Percentiles rank a stretch among this genome's conserved stretches.
Evolutionary conservation across 2,113 vertebrate species (phyloP).

Genomic region (Pithys albifrons): DNA sequence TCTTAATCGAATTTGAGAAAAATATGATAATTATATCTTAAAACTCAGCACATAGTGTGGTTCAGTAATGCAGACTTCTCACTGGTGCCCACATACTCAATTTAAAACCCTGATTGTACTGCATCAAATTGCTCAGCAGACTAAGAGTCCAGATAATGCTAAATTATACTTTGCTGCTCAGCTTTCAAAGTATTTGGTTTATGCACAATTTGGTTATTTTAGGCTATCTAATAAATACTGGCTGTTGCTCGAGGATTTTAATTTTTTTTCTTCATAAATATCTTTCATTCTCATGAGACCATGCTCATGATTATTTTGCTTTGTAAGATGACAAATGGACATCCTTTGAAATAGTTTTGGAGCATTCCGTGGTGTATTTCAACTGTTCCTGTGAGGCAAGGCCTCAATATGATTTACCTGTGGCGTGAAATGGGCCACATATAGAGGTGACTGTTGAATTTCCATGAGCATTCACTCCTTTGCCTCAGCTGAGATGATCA

Average conservation of each 20-base stretch:
- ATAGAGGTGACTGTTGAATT: not conserved
- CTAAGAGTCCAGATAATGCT: not conserved
- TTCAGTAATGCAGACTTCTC: not conserved
- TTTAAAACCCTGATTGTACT: not conserved
- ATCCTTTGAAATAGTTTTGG: not conserved
- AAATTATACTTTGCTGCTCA: not conserved
- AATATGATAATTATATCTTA: not conserved
- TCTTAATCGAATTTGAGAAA: not conserved
- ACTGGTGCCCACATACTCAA: not conserved
- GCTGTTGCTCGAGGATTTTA: not conserved
- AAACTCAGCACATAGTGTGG: not conserved
- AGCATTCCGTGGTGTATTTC: accelerated
- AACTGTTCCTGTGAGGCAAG: not conserved
- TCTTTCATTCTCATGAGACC: not conserved
- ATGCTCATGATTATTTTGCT: not conserved
- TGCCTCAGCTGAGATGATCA: not conserved
- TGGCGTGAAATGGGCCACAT: not conserved
- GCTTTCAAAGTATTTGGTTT: not conserved
- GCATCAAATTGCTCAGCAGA: not conserved
- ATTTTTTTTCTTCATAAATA: not conserved
- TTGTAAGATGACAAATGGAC: not conserved
- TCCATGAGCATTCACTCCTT: not conserved
- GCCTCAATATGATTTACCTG: not conserved
- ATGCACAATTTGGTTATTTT: not conserved
- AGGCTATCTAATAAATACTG: not conserved